A percentile compares a stretch with the other conserved stretches of the same genome.
Evolutionary conservation across 1,140 invertebrate genomes (phyloP).

Genomic region (Trialeurodes vaporariorum): DNA sequence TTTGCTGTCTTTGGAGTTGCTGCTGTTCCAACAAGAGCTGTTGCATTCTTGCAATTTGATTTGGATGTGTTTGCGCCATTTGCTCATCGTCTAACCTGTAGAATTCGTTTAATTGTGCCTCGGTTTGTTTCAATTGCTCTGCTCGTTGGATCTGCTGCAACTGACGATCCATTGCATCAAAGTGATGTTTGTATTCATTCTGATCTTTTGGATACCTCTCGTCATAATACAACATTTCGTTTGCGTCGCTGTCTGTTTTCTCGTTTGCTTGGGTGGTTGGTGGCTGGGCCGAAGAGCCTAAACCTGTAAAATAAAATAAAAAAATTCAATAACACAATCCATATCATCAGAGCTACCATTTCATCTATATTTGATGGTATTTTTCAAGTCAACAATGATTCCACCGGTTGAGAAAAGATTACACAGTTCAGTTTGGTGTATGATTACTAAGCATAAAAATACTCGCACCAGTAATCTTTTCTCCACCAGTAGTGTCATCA

Average conservation of each 20-base stretch:
- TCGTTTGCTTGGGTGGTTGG: background rate
- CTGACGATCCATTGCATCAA: background rate
- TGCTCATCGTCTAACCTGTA: background rate
- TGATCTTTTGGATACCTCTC: background rate
- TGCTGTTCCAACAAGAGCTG: background rate
- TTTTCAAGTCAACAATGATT: too few species aligned
- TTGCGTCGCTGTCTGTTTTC: background rate
- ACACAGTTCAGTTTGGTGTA: too few species aligned
- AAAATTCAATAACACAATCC: background rate
- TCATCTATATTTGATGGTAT: too few species aligned
- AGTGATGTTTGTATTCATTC: too few species aligned
- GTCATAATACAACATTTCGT: background rate
- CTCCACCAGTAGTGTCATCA: too few species aligned
- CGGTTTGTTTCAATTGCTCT: background rate
- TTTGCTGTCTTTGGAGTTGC: background rate
- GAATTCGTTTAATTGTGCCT: background rate
- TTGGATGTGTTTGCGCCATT: background rate
- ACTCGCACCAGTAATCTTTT: too few species aligned
- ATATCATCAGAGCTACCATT: background rate
- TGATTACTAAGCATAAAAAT: too few species aligned
- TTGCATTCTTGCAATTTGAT: background rate
- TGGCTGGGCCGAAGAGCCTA: background rate
- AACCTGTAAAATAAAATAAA: constrained; percentile 2
- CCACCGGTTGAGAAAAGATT: too few species aligned
- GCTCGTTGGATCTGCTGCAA: background rate